phyloP scores from a whole-genome alignment of 1,140 invertebrate species.

The Eueides isabella region DNA sequence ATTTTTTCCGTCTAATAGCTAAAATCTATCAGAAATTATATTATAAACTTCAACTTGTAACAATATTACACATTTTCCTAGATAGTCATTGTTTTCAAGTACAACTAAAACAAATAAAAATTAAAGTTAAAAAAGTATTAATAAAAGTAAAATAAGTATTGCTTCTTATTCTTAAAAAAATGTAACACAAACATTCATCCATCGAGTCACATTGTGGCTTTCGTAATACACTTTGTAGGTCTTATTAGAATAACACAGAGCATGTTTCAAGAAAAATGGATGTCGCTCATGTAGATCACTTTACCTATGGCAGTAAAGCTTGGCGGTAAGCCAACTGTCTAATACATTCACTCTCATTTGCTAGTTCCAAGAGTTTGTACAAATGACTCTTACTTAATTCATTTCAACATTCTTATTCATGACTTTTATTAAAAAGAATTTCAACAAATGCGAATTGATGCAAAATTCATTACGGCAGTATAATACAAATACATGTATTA shows the following conservation, averaged over 20 bases:
- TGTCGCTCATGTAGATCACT: conserved; percentile 10
- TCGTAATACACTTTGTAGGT: conserved; percentile 13
- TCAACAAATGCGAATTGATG: neutral
- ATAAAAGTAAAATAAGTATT: neutral
- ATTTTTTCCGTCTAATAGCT: no score
- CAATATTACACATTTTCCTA: no score
- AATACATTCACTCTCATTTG: conserved; percentile 48
- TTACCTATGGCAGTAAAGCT: conserved; percentile 47
- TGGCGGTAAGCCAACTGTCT: conserved; percentile 59
- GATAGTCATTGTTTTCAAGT: no score
- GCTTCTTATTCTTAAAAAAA: neutral
- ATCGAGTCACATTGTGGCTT: conserved; percentile 1
- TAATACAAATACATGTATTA: neutral
- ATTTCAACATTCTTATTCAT: conserved; percentile 22
- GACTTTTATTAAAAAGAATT: conserved; percentile 1
- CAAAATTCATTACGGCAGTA: neutral
- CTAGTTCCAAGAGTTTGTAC: conserved; percentile 37
- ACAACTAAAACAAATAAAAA: no score
- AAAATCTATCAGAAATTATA: no score
- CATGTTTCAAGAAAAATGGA: conserved; percentile 32
- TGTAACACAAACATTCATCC: neutral
- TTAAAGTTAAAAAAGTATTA: no score
- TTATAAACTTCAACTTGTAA: no score
- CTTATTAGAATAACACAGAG: conserved; percentile 10
- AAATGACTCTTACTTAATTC: conserved; percentile 35